phyloP scores from a whole-genome alignment of 2,797 vertebrate species.

The Microcaecilia unicolor region DNA sequence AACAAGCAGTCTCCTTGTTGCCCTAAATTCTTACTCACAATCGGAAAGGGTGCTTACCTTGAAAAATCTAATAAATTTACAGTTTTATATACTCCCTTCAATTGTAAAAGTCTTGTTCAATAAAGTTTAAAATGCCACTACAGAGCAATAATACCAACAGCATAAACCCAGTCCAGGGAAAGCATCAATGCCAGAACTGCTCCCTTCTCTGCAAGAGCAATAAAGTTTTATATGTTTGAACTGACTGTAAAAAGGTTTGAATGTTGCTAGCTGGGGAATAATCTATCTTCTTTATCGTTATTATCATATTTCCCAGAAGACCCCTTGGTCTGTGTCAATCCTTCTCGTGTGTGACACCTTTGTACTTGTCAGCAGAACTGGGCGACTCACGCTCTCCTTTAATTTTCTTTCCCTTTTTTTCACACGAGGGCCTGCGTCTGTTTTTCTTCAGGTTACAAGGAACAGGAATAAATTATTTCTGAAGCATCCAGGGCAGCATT shows the following conservation, averaged over 20 bases:
- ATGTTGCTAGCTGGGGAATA: conserved; percentile 90
- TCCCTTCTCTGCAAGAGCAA: conserved; percentile 87
- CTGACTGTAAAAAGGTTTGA: conserved; percentile 91
- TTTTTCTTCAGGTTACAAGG: conserved; percentile 57
- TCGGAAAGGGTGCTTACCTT: conserved; percentile 73
- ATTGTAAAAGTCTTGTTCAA: conserved; percentile 94
- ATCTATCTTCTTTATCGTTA: conserved; percentile 89
- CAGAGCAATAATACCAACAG: conserved; percentile 85
- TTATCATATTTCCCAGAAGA: conserved; percentile 85
- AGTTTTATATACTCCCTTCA: conserved; percentile 92
- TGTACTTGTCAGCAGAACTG: conserved; percentile 72
- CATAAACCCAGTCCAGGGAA: conserved; percentile 88
- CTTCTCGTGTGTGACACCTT: conserved; percentile 77
- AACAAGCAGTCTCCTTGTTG: conserved; percentile 60
- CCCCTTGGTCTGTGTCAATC: conserved; percentile 77
- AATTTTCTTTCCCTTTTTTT: conserved; percentile 35
- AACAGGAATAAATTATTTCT: conserved; percentile 60
- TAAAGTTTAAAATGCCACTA: conserved; percentile 98
- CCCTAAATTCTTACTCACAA: conserved; percentile 67
- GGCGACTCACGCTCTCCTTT: conserved; percentile 53
- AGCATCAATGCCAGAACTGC: conserved; percentile 72
- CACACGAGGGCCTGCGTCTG: conserved; percentile 51
- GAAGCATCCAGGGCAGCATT: conserved; percentile 42
- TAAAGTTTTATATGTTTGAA: conserved; percentile 98
- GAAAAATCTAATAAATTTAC: conserved; percentile 88